Evolutionary conservation across 2,888 invertebrate species (phyloP).

Genomic region (Patella pellucida): DNA sequence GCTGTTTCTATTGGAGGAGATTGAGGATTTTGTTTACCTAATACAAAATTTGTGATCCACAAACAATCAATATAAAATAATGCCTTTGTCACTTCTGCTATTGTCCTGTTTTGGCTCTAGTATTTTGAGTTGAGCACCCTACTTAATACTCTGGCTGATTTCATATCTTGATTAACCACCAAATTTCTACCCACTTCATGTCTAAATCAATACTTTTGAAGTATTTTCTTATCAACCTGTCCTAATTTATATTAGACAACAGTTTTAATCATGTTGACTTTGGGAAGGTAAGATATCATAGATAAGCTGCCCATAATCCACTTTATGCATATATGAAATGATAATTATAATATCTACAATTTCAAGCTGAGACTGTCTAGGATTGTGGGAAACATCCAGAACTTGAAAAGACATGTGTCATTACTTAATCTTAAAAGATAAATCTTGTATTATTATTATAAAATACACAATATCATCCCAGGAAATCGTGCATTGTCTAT

Average conservation of each 20-base stretch:
- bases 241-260: constrained; percentile 12
- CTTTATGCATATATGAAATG: not conserved
- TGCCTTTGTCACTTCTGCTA: not conserved
- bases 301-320: constrained; percentile 9
- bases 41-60: not conserved
- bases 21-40: constrained; percentile 4
- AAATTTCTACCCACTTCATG: constrained; percentile 8
- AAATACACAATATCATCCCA: too few species aligned
- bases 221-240: constrained; percentile 12
- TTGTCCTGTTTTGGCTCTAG: not conserved
- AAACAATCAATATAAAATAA: constrained; percentile 2
- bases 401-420: too few species aligned
- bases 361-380: too few species aligned
- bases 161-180: constrained; percentile 11
- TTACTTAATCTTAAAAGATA: too few species aligned
- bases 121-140: not conserved
- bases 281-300: constrained; percentile 3
- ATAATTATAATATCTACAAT: too few species aligned
- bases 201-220: constrained; percentile 10
- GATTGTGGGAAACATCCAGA: too few species aligned
- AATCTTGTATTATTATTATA: too few species aligned
- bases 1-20: not conserved
- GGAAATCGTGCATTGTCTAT: too few species aligned
- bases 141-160: constrained; percentile 7
- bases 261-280: constrained; percentile 11